These are phyloP conservation scores for Dermolepida albohirtum DNA, from an alignment of 2,888 invertebrate genomes.

Conservation along the genomic window DNA sequence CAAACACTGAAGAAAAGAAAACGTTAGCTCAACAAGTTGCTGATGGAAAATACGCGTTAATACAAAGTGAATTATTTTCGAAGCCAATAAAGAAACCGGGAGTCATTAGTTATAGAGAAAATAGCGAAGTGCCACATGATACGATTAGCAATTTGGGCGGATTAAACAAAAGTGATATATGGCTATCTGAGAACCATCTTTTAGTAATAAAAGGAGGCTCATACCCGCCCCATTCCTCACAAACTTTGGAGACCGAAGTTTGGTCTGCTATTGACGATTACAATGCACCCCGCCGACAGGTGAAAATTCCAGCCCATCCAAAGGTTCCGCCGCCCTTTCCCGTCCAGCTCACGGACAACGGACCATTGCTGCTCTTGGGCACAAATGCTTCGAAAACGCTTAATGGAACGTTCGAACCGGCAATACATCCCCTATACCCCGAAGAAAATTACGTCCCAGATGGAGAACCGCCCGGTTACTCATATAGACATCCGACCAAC, in stretches of 20 bases:
- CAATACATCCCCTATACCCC: conserved; percentile 62
- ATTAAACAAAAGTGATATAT: conserved; percentile 85
- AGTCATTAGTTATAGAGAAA: conserved; percentile 83
- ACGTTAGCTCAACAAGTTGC: conserved; percentile 90
- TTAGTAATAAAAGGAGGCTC: conserved; percentile 85
- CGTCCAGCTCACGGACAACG: conserved; percentile 86
- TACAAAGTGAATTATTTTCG: conserved; percentile 85
- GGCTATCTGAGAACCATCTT: conserved; percentile 90
- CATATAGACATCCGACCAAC: conserved; percentile 75
- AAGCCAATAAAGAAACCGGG: conserved; percentile 79
- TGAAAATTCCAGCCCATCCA: conserved; percentile 85
- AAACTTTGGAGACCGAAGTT: conserved; percentile 63
- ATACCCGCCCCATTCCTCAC: conserved; percentile 68
- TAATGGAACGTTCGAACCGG: conserved; percentile 72
- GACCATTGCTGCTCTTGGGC: conserved; percentile 88
- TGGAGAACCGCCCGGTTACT: conserved; percentile 69
- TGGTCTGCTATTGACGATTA: conserved; percentile 90
- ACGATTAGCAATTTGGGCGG: conserved; percentile 85
- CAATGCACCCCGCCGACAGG: conserved; percentile 84
- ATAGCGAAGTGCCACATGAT: conserved; percentile 85
- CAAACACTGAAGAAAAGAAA: conserved; percentile 80
- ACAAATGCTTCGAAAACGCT: conserved; percentile 81
- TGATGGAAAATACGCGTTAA: conserved; percentile 90
- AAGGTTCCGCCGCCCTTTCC: conserved; percentile 94
- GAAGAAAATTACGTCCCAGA: conserved; percentile 63